A percentile compares a stretch with the other conserved stretches of the same genome.
Conservation (phyloP, 2,113 vertebrate genomes). For the Gallinago undulata region DNA sequence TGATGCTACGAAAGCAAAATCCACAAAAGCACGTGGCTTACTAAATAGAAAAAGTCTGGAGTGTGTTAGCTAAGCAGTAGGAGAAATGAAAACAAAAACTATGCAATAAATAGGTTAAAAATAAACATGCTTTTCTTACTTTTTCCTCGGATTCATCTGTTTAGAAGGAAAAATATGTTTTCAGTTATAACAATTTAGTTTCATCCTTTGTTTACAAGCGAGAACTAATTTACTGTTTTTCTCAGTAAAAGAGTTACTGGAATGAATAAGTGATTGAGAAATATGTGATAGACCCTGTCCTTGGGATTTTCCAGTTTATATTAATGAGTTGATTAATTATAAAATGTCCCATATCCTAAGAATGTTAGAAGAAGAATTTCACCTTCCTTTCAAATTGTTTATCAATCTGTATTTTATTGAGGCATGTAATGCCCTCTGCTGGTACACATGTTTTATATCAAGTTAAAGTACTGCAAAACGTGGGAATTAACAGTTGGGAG, state of each 20-base stretch:
- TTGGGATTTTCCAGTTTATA: not conserved
- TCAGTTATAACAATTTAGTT: not conserved
- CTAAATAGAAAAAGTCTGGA: not conserved
- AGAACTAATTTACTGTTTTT: not conserved
- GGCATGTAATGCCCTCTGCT: conserved; percentile 41
- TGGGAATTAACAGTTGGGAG: not conserved
- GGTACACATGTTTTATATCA: not conserved
- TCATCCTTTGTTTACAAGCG: not conserved
- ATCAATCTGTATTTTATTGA: not conserved
- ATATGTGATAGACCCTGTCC: not conserved
- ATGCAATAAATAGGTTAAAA: not conserved
- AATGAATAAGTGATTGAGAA: not conserved
- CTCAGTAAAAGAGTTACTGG: not conserved
- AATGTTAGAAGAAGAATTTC: not conserved
- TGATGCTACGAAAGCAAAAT: not conserved
- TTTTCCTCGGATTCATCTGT: not conserved
- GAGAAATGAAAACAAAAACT: not conserved
- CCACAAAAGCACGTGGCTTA: not conserved
- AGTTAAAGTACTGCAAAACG: not conserved
- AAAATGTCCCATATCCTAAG: not conserved
- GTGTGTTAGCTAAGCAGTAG: not conserved
- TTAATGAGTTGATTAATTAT: not conserved
- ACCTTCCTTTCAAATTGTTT: not conserved
- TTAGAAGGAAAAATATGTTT: not conserved
- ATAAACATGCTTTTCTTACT: not conserved